phyloP scores from a whole-genome alignment of 2,113 vertebrate species.

The Fulica atra region DNA sequence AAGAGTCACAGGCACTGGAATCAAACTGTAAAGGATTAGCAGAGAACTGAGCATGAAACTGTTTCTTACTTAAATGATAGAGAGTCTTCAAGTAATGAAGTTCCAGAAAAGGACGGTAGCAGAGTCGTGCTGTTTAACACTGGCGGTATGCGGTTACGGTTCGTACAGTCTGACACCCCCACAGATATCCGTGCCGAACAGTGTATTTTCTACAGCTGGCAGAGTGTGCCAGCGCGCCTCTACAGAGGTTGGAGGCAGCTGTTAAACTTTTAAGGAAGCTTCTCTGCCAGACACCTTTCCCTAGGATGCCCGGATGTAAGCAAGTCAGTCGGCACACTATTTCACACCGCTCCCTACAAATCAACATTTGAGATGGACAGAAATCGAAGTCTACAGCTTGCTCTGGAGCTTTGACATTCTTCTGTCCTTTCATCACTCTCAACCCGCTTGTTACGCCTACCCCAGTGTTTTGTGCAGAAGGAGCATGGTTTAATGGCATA shows the following conservation, averaged over 20 bases:
- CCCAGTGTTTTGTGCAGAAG: conserved; percentile 14
- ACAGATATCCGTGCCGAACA: not conserved
- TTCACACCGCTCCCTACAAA: not conserved
- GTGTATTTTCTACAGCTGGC: not conserved
- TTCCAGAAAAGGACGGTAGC: not conserved
- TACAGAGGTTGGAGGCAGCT: too few relatives aligned
- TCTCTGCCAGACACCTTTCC: not conserved
- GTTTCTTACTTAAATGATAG: not conserved
- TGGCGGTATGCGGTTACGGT: not conserved
- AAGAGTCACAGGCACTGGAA: conserved; percentile 39
- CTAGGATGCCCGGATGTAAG: not conserved
- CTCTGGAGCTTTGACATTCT: not conserved
- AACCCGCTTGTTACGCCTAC: conserved; percentile 20
- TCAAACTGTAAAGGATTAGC: conserved; percentile 4
- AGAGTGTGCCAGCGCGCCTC: not conserved
- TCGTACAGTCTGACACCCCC: not conserved
- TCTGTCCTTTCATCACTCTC: not conserved
- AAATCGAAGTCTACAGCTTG: not conserved
- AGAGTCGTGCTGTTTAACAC: not conserved
- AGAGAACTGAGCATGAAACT: not conserved
- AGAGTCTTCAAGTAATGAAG: not conserved
- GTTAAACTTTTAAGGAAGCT: not conserved
- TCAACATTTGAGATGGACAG: not conserved
- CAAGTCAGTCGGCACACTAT: not conserved
- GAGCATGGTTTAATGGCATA: conserved; percentile 19